Conservation (phyloP, 30 jellyfish, hydroid and myxozoan genomes). For the Clytia hemisphaerica region DNA sequence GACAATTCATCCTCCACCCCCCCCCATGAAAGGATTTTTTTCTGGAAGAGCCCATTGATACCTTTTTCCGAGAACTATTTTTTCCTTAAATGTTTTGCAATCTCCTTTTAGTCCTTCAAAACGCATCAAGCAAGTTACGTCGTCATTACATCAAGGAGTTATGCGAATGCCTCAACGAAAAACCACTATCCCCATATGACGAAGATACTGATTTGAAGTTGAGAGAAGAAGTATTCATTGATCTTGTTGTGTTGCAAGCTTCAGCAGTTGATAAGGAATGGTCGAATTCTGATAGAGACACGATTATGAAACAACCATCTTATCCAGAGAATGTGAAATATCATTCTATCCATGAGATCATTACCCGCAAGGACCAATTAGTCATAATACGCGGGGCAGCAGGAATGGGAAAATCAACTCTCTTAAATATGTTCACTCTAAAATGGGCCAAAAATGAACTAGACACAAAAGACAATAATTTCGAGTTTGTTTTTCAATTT, state of each 20-base stretch:
- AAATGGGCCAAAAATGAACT: conserved; percentile 10
- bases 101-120: too few species aligned
- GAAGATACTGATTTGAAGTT: too few species aligned
- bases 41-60: too few species aligned
- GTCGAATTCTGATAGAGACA: not conserved
- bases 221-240: conserved; percentile 5
- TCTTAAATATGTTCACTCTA: not conserved
- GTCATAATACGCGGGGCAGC: conserved; percentile 14
- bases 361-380: not conserved
- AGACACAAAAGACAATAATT: too few species aligned
- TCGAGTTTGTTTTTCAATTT: conserved; percentile 4
- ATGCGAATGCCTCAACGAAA: too few species aligned
- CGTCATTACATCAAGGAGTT: too few species aligned
- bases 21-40: too few species aligned
- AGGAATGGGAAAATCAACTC: conserved; percentile 4
- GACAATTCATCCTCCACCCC: too few species aligned
- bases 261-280: not conserved
- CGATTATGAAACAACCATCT: not conserved
- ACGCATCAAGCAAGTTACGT: too few species aligned
- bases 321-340: not conserved
- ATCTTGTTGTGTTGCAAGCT: conserved; percentile 5
- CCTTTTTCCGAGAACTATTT: too few species aligned
- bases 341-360: not conserved
- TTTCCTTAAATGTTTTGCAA: too few species aligned
- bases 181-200: too few species aligned